Percentiles rank a stretch among this genome's conserved stretches.
phyloP scores from a whole-genome alignment of 2,888 invertebrate genomes.

The Drosophila dives region DNA sequence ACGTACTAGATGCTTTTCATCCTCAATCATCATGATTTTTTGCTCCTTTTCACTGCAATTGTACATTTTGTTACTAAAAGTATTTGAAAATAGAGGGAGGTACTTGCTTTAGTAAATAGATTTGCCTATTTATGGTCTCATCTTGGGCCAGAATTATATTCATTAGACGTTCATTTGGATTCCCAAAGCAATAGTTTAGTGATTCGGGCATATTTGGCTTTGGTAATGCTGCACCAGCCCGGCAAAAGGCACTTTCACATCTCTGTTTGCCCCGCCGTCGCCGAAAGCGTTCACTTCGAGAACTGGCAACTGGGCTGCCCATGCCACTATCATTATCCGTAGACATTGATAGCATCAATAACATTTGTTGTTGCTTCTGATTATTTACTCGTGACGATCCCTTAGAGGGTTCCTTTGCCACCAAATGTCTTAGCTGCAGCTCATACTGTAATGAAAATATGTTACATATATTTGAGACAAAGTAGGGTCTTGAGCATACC shows the following conservation, averaged over 20 bases:
- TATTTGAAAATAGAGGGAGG: background rate
- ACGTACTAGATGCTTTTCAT: slow-evolving; percentile 90
- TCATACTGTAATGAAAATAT: slow-evolving; percentile 68
- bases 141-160: slow-evolving; percentile 87
- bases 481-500: slow-evolving; percentile 36
- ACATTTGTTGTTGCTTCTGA: slow-evolving; percentile 51
- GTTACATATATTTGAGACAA: background rate
- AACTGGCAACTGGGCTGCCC: slow-evolving; percentile 84
- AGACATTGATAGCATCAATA: slow-evolving; percentile 78
- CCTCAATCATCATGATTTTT: slow-evolving; percentile 91
- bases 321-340: slow-evolving; percentile 84
- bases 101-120: slow-evolving; percentile 83
- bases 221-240: slow-evolving; percentile 46
- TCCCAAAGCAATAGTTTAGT: slow-evolving; percentile 38
- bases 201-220: slow-evolving; percentile 42
- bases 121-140: slow-evolving; percentile 86
- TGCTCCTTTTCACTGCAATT: slow-evolving; percentile 89
- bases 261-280: slow-evolving; percentile 73
- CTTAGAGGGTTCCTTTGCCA: slow-evolving; percentile 24
- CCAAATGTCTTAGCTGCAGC: slow-evolving; percentile 80
- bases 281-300: slow-evolving; percentile 83
- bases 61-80: background rate
- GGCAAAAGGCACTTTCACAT: slow-evolving; percentile 63
- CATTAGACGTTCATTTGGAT: slow-evolving; percentile 85
- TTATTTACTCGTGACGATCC: slow-evolving; percentile 27